phyloP scores from a whole-genome alignment of 2,113 vertebrate species.

The Siniperca chuatsi region DNA sequence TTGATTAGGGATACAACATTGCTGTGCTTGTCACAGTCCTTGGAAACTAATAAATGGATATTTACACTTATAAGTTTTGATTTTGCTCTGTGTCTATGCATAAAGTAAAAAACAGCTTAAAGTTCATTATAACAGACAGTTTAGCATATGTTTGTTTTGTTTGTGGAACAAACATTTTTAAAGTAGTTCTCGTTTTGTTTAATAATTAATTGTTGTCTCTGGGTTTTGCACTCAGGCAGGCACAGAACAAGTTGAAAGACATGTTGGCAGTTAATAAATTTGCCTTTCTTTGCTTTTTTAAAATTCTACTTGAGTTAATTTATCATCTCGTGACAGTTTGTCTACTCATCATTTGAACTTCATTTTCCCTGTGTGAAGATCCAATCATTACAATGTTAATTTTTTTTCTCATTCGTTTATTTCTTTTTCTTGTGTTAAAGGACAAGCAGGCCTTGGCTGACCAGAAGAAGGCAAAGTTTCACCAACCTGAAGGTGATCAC shows the following conservation, averaged over 20 bases:
- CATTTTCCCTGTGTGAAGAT: too few species aligned
- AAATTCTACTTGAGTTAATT: neutral
- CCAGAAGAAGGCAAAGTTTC: conserved; percentile 99
- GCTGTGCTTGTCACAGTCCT: too few species aligned
- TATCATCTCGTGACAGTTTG: neutral
- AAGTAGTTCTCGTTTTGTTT: too few species aligned
- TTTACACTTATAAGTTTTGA: too few species aligned
- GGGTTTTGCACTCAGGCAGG: too few species aligned
- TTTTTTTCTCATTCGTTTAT: neutral
- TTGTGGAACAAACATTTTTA: too few species aligned
- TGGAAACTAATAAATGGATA: too few species aligned
- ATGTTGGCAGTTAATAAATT: neutral
- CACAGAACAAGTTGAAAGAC: too few species aligned
- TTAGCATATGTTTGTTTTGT: neutral
- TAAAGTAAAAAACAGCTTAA: neutral
- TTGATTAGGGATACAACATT: too few species aligned
- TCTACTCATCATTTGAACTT: neutral
- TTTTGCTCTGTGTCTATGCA: neutral
- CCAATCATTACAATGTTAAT: neutral
- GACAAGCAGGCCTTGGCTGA: conserved; percentile 98
- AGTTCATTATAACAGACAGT: neutral
- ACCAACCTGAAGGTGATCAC: conserved; percentile 98
- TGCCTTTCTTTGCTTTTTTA: neutral
- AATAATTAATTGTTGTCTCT: too few species aligned
- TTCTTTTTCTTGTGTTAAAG: conserved; percentile 71